Evolutionary conservation across 2,888 invertebrate species (phyloP), one percentile per base, ranked within the genome.

Genomic region (Polydrusus cervinus): DNA sequence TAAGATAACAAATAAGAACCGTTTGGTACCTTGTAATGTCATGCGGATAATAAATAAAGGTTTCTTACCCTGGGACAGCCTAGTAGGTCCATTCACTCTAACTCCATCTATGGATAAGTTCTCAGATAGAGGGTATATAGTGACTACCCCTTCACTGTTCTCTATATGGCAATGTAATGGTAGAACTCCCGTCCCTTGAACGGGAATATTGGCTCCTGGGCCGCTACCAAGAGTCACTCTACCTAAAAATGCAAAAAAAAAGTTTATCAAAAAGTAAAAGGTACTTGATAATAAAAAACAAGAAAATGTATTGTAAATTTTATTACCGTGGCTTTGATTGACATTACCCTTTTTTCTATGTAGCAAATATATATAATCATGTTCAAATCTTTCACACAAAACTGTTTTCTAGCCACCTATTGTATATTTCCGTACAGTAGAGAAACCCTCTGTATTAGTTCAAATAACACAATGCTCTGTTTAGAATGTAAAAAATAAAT

Each of bases 141-240:
- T 95, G 80, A 97, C 95, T 79, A 95, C 92, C 60, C 94, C 95
- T 85, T 93, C 93, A 73, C 92, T 92, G 87, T 96, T 94, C 86
- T 96, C 95, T 77, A 97, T 95, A 83, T 93, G 93, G 85, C 97
- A 97, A 88, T 97, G 97, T 60, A 94, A 89, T 75, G 92, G 90
- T 78, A 94, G 93, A 30, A 97, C 95, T 2, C 96, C 96, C 0
- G 94, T 92, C n/a, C 97, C 97, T 81, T 93, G 92, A 20, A 97
- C 91, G 79, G 93, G 90, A 80, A 97, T 94, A 86, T 96, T 96
- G 83, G 94, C 95, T 83, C 92, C 91, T 69, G 92, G 90, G 79
- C 93, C 92, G 75, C 94, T 93, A 74, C 95, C 95, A 78, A 96
- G 90, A 16, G 94, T 93, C 62, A 95, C 93, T 78, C 94, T 92